These are phyloP conservation scores for Hymenopus coronatus DNA, from an alignment of 2,888 invertebrate genomes.

Conservation along the genomic window DNA sequence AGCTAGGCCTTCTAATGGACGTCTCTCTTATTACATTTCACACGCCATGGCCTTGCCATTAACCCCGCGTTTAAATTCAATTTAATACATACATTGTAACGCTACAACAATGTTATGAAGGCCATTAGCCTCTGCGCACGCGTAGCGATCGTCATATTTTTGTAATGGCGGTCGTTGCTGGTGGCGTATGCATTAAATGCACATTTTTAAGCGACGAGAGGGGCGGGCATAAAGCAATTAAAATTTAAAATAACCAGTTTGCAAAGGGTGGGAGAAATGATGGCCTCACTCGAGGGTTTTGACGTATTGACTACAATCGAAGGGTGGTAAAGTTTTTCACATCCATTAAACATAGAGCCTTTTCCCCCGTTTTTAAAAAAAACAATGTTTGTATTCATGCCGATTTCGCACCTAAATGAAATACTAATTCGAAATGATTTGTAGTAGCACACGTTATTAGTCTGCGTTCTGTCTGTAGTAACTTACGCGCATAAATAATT, in stretches of 20 bases:
- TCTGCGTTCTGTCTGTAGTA: no score
- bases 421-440: neutral
- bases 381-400: neutral
- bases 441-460: neutral
- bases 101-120: neutral
- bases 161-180: neutral
- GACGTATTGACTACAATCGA: neutral
- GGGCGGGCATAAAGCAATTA: neutral
- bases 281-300: neutral
- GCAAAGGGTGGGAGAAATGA: neutral
- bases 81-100: neutral
- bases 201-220: neutral
- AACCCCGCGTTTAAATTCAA: conserved; percentile 6
- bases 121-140: neutral
- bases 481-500: neutral
- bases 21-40: conserved; percentile 4
- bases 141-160: neutral
- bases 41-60: conserved; percentile 5
- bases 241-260: conserved; percentile 4
- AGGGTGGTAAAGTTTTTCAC: neutral
- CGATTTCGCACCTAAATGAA: neutral
- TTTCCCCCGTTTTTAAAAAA: neutral
- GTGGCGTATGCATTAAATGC: neutral
- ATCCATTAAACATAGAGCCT: conserved; percentile 6
- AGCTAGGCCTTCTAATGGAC: conserved; percentile 4